Conservation (phyloP, 2,797 vertebrate genomes). For the Xerus rutilus region DNA sequence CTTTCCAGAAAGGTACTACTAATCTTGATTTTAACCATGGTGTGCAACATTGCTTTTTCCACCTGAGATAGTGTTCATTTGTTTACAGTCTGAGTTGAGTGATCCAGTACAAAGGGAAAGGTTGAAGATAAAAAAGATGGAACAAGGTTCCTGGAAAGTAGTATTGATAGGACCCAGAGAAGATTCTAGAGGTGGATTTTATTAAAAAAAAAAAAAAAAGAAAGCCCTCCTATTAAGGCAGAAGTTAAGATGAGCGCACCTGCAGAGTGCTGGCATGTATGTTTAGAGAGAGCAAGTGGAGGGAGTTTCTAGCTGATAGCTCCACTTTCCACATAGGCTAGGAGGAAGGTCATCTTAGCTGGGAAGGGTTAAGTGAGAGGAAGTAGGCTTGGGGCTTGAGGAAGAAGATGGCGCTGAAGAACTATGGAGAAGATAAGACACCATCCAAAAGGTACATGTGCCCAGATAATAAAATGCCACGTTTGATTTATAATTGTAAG, state of each 20-base stretch:
- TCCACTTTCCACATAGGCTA: background rate
- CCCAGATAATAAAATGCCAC: background rate
- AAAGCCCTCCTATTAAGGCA: background rate
- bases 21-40: background rate
- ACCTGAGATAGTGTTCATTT: background rate
- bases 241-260: background rate
- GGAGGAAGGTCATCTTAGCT: background rate
- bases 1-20: conserved; percentile 14
- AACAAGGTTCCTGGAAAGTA: background rate
- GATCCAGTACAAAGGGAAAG: background rate
- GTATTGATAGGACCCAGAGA: background rate
- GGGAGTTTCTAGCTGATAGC: background rate
- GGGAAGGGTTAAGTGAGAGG: background rate
- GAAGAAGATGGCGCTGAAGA: background rate
- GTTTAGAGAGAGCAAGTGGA: background rate
- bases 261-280: background rate
- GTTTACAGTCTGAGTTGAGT: background rate
- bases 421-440: background rate
- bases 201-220: background rate
- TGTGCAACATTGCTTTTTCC: background rate
- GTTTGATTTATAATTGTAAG: conserved; percentile 62
- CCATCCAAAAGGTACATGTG: background rate
- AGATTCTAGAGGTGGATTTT: background rate
- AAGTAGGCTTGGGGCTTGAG: background rate
- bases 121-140: background rate